Evolutionary conservation across 2,797 vertebrate genomes (phyloP), one percentile per base, ranked within the genome.

Genomic region (Coendou prehensilis): DNA sequence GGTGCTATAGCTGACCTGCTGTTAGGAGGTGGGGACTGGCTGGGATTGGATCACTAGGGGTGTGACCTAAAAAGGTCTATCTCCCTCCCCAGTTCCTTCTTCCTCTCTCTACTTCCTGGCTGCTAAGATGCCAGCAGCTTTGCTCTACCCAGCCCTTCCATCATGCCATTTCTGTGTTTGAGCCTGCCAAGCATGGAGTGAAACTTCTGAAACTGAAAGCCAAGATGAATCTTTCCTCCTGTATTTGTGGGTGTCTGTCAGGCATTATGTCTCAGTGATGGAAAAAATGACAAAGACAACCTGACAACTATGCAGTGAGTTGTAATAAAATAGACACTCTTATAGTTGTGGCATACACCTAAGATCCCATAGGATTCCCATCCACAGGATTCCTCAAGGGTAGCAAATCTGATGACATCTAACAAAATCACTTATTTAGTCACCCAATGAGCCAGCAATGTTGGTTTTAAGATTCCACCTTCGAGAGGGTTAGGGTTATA

Each of bases 341-440:
- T 9, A 2, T 18, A 56, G 56, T 18, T 54, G 28, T 50, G 47
- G n/a, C 22, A 57, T 33, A 37, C 28, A 22, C 28, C 71, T 73
- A 79, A 63, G 28, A 59, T 28, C 33, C 54, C 33, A 59, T 0
- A 52, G 41, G 30, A 69, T 59, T 64, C 64, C 56, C 33, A 79
- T n/a, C n/a, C 52, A 45, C 18, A 80, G 28, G 50, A 73, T 61
- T 81, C 37, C 37, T 54, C n/a, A 57, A 75, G 61, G 37, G 37
- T 61, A 61, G 50, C 20, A 45, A 80, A 50, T 67, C 26, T 69
- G 84, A 26, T 30, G 88, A 33, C n/a, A 91, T 28, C n/a, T 28
- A 57, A 94, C 28, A 88, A 78, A 88, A 84, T n/a, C n/a, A 67
- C n/a, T 88, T 73, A 92, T 14, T 86, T 33, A 75, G 26, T 67